Evolutionary conservation across 2,113 vertebrate genomes (phyloP), one percentile per base, ranked within the genome.

Genomic region (Nothoprocta perdicaria): DNA sequence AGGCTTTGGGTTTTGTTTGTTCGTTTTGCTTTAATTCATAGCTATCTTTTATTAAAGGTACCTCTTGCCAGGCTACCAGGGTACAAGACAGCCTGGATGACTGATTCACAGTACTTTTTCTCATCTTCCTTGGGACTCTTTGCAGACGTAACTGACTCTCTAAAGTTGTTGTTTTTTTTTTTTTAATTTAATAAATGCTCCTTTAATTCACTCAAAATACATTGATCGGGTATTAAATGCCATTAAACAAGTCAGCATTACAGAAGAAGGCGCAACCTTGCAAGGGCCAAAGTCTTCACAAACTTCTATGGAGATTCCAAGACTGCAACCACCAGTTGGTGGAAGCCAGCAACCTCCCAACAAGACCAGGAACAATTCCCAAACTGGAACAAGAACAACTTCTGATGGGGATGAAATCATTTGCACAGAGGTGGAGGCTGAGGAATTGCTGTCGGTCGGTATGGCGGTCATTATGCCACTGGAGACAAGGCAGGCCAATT

Each of bases 291-390:
- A 53, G 14, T 27, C 21, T 48, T 35, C 58, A 41, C 38, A 58
- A 73, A 68, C 0, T 0, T 27, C 31, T 11, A 48, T 6, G 23
- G 50, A 31, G 17, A 68, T 81, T 69, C 46, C 50, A 45, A 13
- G 33, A 23, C 18, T 3, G 23, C 41, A 52, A 48, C 48, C 19
- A 48, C 21, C 48, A 27, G 16, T 46, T 63, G 58, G 78, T 7
- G 24, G 55, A 48, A 73, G 22, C 23, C 68, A 65, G 14, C 19
- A 21, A n/a, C 29, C 46, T 82, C 60, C 26, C 33, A 69, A 69
- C 16, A 82, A 75, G 11, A 61, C 0, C 0, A 69, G 45, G n/a
- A 79, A 38, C 11, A 61, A 38, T 71, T 79, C 75, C 45, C 26
- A 38, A 65, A 65, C 1, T 52, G 26, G 60, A 89, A 48, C 24